These are phyloP conservation scores for Tridacna crocea DNA, from an alignment of 2,888 invertebrate genomes.

Conservation along the genomic window DNA sequence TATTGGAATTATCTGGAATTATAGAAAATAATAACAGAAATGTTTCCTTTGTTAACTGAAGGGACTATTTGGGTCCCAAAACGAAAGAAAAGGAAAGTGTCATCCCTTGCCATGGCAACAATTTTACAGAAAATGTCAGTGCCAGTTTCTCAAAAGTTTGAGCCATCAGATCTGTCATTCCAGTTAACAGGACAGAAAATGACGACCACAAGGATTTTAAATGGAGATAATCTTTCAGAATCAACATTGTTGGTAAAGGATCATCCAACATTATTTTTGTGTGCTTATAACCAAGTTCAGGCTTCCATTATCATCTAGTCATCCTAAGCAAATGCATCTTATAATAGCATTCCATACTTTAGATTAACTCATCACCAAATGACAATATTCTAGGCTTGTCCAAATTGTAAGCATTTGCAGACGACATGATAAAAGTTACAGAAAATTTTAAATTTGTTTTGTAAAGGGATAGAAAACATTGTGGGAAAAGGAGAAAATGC, in stretches of 20 bases:
- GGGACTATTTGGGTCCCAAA: conserved; percentile 29
- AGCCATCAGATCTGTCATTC: conserved; percentile 47
- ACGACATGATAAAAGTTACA: too few species aligned
- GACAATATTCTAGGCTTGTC: too few species aligned
- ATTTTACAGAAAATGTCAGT: conserved; percentile 13
- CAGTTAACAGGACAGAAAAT: conserved; percentile 63
- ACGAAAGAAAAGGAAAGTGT: conserved; percentile 19
- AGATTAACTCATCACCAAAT: too few species aligned
- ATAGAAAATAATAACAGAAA: neutral
- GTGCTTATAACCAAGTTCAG: neutral
- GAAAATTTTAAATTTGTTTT: too few species aligned
- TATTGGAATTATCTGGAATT: too few species aligned
- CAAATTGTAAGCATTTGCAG: too few species aligned
- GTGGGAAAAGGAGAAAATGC: neutral
- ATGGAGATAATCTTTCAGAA: conserved; percentile 10
- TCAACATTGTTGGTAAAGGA: conserved; percentile 11
- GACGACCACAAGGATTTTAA: conserved; percentile 49
- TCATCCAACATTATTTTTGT: neutral
- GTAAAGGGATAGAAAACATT: neutral
- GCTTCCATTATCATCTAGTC: too few species aligned
- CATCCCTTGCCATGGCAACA: conserved; percentile 16
- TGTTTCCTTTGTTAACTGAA: conserved; percentile 31
- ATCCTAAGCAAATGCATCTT: too few species aligned
- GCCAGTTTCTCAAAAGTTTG: conserved; percentile 33
- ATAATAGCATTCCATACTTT: too few species aligned